Percentiles rank a stretch among this genome's conserved stretches.
Evolutionary conservation across 2,797 vertebrate species (phyloP).

Genomic region (Sphenopsis melanotis): DNA sequence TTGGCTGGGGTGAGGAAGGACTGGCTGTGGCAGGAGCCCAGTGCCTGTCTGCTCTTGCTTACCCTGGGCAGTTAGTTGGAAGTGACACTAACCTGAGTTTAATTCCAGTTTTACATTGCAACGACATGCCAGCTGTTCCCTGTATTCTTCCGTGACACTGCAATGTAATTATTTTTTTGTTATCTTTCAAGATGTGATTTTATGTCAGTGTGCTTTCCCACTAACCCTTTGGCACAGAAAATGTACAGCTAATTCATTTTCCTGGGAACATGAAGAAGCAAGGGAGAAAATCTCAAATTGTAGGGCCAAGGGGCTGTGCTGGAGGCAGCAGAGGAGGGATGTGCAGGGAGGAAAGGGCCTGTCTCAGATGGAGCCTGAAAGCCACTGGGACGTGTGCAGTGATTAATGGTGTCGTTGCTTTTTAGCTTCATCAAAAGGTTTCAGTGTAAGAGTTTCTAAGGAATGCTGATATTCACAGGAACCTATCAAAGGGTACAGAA

Average conservation of each 20-base stretch:
- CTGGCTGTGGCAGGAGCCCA: not conserved
- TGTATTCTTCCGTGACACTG: slow-evolving; percentile 41
- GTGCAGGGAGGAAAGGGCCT: not conserved
- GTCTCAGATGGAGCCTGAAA: slow-evolving; percentile 2
- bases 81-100: slow-evolving; percentile 67
- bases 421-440: slow-evolving; percentile 66
- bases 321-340: not conserved
- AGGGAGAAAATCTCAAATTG: not conserved
- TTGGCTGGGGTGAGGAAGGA: not conserved
- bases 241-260: not conserved
- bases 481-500: slow-evolving; percentile 69
- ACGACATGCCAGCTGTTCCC: slow-evolving; percentile 65
- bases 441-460: slow-evolving; percentile 65
- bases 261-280: not conserved
- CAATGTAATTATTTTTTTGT: slow-evolving; percentile 54
- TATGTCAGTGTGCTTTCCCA: not conserved
- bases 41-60: slow-evolving; percentile 27
- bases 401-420: slow-evolving; percentile 62
- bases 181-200: slow-evolving; percentile 57
- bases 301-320: not conserved
- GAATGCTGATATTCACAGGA: slow-evolving; percentile 68
- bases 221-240: not conserved
- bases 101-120: slow-evolving; percentile 69
- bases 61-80: slow-evolving; percentile 60
- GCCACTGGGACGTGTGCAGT: not conserved